These are phyloP conservation scores for Drosophila yakuba DNA, from an alignment of 1,140 invertebrate genomes.

Conservation along the genomic window DNA sequence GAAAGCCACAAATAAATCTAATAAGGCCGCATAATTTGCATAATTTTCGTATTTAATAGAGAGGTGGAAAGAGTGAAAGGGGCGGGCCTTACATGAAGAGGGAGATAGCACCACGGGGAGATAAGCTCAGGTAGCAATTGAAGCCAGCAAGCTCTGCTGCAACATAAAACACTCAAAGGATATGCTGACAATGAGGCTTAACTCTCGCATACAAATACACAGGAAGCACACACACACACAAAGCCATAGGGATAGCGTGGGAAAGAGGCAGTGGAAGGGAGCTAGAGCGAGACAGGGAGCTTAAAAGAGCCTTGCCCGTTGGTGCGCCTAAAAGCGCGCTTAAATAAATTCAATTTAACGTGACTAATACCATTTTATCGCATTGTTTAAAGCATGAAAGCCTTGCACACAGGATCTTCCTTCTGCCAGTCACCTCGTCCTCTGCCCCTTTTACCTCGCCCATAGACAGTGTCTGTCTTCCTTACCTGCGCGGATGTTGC, in stretches of 20 bases:
- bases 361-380: slow-evolving; percentile 84
- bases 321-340: slow-evolving; percentile 78
- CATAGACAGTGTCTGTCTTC: slow-evolving; percentile 25
- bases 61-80: slow-evolving; percentile 15
- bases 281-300: slow-evolving; percentile 1
- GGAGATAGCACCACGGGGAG: slow-evolving; percentile 13
- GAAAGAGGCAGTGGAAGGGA: neutral
- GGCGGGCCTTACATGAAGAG: neutral
- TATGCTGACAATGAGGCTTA: slow-evolving; percentile 82
- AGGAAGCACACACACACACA: slow-evolving; percentile 16
- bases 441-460: slow-evolving; percentile 1
- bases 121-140: slow-evolving; percentile 69
- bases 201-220: slow-evolving; percentile 48
- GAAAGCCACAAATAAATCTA: slow-evolving; percentile 80
- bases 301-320: slow-evolving; percentile 26
- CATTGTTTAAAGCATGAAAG: slow-evolving; percentile 82
- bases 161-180: slow-evolving; percentile 82
- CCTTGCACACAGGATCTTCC: slow-evolving; percentile 53
- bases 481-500: slow-evolving; percentile 47
- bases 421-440: neutral
- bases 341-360: slow-evolving; percentile 84
- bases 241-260: slow-evolving; percentile 18
- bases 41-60: slow-evolving; percentile 82
- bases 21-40: slow-evolving; percentile 82
- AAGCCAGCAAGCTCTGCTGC: slow-evolving; percentile 59